A percentile compares a stretch with the other conserved stretches of the same genome.
Evolutionary conservation across 2,888 invertebrate genomes (phyloP).

Genomic region (Euzophera pinguis): DNA sequence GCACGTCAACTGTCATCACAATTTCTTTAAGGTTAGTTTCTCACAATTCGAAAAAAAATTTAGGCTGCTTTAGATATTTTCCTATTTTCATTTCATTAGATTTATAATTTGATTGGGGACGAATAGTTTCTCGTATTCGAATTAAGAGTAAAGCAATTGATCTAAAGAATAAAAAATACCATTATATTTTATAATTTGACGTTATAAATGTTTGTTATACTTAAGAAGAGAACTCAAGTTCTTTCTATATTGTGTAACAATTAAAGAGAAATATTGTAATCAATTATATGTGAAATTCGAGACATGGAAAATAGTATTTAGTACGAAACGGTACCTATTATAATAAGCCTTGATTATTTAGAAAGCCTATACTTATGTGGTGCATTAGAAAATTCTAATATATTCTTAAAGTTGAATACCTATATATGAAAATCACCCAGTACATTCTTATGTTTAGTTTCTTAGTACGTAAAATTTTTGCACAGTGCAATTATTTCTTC

Average conservation of each 20-base stretch:
- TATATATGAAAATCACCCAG: slow-evolving; percentile 30
- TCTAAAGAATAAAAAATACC: neutral
- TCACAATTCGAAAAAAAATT: neutral
- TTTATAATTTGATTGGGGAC: neutral
- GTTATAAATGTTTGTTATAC: slow-evolving; percentile 4
- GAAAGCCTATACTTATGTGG: slow-evolving; percentile 55
- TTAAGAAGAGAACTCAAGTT: neutral
- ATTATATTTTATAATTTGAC: slow-evolving; percentile 13
- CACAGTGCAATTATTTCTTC: slow-evolving; percentile 25
- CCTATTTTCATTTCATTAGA: neutral
- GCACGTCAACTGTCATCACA: neutral
- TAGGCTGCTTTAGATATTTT: neutral
- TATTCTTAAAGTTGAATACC: slow-evolving; percentile 21
- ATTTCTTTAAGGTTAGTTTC: too few species aligned
- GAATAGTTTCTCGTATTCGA: neutral
- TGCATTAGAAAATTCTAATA: slow-evolving; percentile 49
- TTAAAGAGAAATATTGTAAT: neutral
- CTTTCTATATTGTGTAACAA: neutral
- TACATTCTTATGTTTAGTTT: slow-evolving; percentile 30
- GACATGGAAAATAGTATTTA: slow-evolving; percentile 34
- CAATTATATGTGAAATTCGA: slow-evolving; percentile 1
- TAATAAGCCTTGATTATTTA: slow-evolving; percentile 58
- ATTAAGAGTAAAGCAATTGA: neutral
- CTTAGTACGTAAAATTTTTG: slow-evolving; percentile 19
- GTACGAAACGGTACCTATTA: slow-evolving; percentile 62